Evolutionary conservation across 2,888 invertebrate species (phyloP).

Genomic region (Cataglyphis rosenhaueri): DNA sequence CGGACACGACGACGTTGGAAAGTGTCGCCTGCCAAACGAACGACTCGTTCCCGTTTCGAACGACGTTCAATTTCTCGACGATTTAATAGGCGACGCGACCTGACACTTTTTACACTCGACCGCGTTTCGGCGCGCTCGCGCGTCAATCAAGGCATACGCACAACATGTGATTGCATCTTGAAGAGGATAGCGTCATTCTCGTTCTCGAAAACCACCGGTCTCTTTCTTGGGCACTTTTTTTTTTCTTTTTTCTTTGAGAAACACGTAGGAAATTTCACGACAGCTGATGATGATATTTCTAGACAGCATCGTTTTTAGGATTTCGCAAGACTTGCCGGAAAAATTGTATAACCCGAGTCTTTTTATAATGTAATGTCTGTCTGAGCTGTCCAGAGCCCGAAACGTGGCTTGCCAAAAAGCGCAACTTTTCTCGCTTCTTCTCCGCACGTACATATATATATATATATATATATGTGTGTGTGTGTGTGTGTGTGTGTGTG

Average conservation of each 20-base stretch:
- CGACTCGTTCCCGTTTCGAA: slow-evolving; percentile 35
- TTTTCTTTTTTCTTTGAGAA: not conserved
- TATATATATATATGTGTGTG: not conserved
- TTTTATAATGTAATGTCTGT: slow-evolving; percentile 46
- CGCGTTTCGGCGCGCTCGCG: slow-evolving; percentile 45
- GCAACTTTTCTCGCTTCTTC: slow-evolving; percentile 50
- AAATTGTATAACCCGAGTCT: slow-evolving; percentile 13
- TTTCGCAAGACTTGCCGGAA: slow-evolving; percentile 20
- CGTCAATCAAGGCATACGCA: slow-evolving; percentile 33
- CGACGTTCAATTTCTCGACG: slow-evolving; percentile 50
- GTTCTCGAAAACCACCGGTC: not conserved
- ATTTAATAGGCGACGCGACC: slow-evolving; percentile 49
- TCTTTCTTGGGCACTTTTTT: not conserved
- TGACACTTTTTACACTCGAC: slow-evolving; percentile 50
- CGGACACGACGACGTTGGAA: slow-evolving; percentile 1
- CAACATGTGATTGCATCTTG: not conserved
- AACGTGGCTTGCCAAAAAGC: slow-evolving; percentile 51
- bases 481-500: too few relatives aligned
- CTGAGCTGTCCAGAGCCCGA: slow-evolving; percentile 12
- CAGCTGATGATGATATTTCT: slow-evolving; percentile 31
- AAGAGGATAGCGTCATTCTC: not conserved
- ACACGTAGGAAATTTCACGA: slow-evolving; percentile 19
- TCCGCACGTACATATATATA: not conserved
- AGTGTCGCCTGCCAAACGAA: slow-evolving; percentile 48
- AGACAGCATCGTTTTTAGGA: not conserved